phyloP scores from a whole-genome alignment of 1,140 invertebrate species.

The Ostrea denselamellosa region DNA sequence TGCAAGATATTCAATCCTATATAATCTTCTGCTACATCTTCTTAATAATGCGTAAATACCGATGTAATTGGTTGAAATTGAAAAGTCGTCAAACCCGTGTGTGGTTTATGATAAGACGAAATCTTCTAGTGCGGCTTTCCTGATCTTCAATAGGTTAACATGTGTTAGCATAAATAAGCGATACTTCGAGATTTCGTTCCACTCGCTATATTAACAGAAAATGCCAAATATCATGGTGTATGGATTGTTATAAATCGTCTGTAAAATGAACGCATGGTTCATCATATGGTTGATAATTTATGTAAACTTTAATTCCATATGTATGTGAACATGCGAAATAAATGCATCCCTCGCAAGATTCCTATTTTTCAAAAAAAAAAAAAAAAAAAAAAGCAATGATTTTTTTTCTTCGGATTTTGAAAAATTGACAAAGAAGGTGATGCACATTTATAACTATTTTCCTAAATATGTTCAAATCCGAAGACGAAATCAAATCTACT shows the following conservation, averaged over 20 bases:
- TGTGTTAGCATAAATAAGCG: neutral
- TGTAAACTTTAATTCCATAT: neutral
- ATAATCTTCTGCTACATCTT: neutral
- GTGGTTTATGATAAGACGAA: slow-evolving; percentile 24
- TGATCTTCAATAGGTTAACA: neutral
- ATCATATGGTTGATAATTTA: neutral
- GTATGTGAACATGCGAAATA: neutral
- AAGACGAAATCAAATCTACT: too few relatives aligned
- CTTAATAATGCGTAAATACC: slow-evolving; percentile 22
- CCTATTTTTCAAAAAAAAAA: neutral
- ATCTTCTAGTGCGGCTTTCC: slow-evolving; percentile 5
- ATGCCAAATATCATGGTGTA: neutral
- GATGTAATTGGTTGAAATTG: slow-evolving; percentile 34
- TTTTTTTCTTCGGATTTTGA: too few relatives aligned
- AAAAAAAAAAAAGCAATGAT: too few relatives aligned
- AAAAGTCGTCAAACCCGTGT: slow-evolving; percentile 31
- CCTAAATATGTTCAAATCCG: too few relatives aligned
- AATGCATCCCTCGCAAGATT: neutral
- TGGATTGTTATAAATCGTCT: neutral
- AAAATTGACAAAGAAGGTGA: too few relatives aligned
- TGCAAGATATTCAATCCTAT: neutral
- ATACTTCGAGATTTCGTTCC: neutral
- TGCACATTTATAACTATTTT: too few relatives aligned
- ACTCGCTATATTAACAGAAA: neutral
- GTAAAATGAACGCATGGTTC: neutral